phyloP scores from a whole-genome alignment of 92 coral and sea anemone species.

The Montipora capitata region DNA sequence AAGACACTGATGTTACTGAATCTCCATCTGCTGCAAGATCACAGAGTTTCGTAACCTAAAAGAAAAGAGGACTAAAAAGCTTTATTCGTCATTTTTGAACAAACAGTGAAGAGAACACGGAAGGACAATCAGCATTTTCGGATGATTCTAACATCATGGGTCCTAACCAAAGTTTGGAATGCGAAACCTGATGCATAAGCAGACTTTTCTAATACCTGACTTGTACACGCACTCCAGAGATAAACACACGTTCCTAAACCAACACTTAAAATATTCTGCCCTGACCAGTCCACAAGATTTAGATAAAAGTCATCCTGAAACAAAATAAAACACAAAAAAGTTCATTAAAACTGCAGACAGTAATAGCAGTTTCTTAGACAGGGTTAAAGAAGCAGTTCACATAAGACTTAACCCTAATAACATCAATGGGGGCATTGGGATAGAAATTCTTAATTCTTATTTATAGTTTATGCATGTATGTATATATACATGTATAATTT shows the following conservation, averaged over 20 bases:
- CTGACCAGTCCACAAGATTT: constrained; percentile 99
- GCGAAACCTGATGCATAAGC: too few species aligned
- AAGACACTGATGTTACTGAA: constrained; percentile 98
- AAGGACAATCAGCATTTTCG: too few species aligned
- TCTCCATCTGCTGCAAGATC: constrained; percentile 97
- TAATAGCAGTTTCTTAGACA: too few species aligned
- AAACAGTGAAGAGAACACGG: background rate
- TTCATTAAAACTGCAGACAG: background rate
- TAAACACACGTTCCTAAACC: constrained; percentile 99
- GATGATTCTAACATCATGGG: too few species aligned
- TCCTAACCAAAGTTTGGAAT: too few species aligned
- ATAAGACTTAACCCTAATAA: too few species aligned
- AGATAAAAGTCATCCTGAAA: constrained; percentile 97
- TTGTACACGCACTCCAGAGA: constrained; percentile 99
- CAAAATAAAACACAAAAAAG: background rate
- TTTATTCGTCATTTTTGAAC: background rate
- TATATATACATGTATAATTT: too few species aligned
- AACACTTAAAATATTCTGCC: constrained; percentile 99
- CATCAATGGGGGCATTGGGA: too few species aligned
- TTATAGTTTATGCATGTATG: too few species aligned
- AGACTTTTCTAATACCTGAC: constrained; percentile 79
- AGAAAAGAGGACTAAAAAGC: background rate
- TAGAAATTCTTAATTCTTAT: too few species aligned
- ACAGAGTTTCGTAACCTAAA: constrained; percentile 94
- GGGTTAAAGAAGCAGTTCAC: too few species aligned